phyloP scores from a whole-genome alignment of 1,140 invertebrate genomes.

The Lepidostoma basale region DNA sequence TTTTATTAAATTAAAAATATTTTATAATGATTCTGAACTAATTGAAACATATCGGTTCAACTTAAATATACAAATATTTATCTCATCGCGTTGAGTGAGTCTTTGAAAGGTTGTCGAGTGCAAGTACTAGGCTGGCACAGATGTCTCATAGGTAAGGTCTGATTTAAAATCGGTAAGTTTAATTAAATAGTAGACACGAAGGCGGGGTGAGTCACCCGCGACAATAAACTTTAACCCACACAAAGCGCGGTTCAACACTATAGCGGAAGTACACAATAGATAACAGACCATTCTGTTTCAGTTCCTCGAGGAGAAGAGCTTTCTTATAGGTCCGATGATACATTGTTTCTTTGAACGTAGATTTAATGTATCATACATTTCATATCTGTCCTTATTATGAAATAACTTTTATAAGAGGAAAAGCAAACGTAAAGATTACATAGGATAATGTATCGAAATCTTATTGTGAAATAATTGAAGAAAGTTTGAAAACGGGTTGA shows the following conservation, averaged over 20 bases:
- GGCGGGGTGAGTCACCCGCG: slow-evolving; percentile 27
- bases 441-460: no score
- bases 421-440: no score
- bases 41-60: no score
- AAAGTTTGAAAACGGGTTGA: no score
- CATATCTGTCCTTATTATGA: no score
- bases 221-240: slow-evolving; percentile 30
- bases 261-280: slow-evolving; percentile 18
- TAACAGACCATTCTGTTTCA: slow-evolving; percentile 11
- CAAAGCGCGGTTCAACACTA: neutral
- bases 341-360: no score
- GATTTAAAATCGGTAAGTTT: slow-evolving; percentile 30
- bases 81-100: slow-evolving; percentile 9
- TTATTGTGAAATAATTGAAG: no score
- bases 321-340: no score
- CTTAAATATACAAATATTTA: slow-evolving; percentile 19
- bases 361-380: no score
- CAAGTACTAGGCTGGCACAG: neutral
- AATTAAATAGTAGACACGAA: slow-evolving; percentile 24
- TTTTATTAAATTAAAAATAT: no score
- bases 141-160: neutral
- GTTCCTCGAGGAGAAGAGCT: neutral
- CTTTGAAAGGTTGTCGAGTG: slow-evolving; percentile 19
- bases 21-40: slow-evolving; percentile 1
- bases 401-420: no score